A percentile compares a stretch with the other conserved stretches of the same genome.
phyloP scores from a whole-genome alignment of 2,113 vertebrate genomes.

The Echinops telfairi region DNA sequence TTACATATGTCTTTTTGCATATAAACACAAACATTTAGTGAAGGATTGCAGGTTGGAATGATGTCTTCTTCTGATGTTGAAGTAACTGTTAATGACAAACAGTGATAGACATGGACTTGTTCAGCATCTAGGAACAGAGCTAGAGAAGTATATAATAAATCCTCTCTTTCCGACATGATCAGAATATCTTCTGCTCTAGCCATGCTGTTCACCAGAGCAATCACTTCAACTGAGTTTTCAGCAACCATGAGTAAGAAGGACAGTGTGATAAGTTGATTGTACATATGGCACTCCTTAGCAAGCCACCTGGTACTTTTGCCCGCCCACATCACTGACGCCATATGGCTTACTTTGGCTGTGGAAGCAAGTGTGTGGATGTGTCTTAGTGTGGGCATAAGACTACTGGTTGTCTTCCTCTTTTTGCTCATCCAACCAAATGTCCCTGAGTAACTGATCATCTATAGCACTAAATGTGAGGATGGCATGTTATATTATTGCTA shows the following conservation, averaged over 20 bases:
- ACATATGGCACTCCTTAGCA: conserved; percentile 57
- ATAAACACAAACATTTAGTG: background rate
- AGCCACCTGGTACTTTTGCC: conserved; percentile 69
- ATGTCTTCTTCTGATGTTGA: background rate
- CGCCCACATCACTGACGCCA: conserved; percentile 72
- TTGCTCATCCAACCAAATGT: conserved; percentile 48
- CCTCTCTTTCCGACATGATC: background rate
- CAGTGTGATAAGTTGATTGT: conserved; percentile 46
- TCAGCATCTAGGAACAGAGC: background rate
- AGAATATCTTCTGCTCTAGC: conserved; percentile 9
- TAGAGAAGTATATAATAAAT: background rate
- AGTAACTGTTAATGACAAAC: background rate
- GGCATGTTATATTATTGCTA: background rate
- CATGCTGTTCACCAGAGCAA: background rate
- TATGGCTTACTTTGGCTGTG: conserved; percentile 62
- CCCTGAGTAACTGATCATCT: background rate
- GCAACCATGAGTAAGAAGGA: conserved; percentile 24
- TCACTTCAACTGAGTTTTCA: conserved; percentile 31
- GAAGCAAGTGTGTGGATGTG: conserved; percentile 61
- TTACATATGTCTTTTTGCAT: background rate
- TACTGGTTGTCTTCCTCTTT: conserved; percentile 57
- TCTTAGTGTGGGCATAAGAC: conserved; percentile 28
- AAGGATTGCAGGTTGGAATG: background rate
- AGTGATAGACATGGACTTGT: background rate
- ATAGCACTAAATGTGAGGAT: background rate